Percentiles rank a stretch among this genome's conserved stretches.
phyloP scores from a whole-genome alignment of 2,113 vertebrate genomes.

The Brachyhypopomus gauderio region DNA sequence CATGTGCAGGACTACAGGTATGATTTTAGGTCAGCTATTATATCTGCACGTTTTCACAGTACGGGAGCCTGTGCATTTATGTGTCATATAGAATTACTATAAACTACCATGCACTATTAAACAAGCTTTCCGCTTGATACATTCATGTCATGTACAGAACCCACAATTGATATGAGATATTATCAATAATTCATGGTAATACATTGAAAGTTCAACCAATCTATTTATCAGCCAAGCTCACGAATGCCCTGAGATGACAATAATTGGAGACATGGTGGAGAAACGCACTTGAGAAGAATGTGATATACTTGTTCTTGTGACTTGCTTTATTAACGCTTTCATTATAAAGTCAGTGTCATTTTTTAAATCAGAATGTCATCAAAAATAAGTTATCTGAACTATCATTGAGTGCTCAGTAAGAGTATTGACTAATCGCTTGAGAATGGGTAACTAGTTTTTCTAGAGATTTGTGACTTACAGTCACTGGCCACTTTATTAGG shows the following conservation, averaged over 20 bases:
- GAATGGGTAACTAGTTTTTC: not conserved
- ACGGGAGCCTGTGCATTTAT: too few species aligned
- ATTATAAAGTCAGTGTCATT: not conserved
- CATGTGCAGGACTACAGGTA: too few species aligned
- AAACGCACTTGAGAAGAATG: not conserved
- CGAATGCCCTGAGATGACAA: constrained; percentile 4
- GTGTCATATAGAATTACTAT: not conserved
- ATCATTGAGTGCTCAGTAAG: too few species aligned
- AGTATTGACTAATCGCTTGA: too few species aligned
- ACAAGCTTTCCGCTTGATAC: not conserved
- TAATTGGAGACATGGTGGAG: not conserved
- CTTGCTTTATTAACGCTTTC: not conserved
- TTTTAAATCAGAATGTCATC: too few species aligned
- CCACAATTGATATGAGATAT: not conserved
- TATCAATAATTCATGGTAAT: constrained; percentile 39
- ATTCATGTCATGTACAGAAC: not conserved
- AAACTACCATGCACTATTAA: not conserved
- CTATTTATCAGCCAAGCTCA: not conserved
- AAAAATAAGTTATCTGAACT: not conserved
- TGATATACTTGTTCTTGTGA: not conserved
- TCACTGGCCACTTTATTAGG: too few species aligned
- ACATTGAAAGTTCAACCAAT: constrained; percentile 13
- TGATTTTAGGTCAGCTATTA: too few species aligned
- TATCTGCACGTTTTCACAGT: not conserved
- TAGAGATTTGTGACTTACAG: too few species aligned